Percentiles rank a stretch among this genome's conserved stretches.
Evolutionary conservation across 2,888 invertebrate genomes (phyloP).

Genomic region (Spodoptera exigua): DNA sequence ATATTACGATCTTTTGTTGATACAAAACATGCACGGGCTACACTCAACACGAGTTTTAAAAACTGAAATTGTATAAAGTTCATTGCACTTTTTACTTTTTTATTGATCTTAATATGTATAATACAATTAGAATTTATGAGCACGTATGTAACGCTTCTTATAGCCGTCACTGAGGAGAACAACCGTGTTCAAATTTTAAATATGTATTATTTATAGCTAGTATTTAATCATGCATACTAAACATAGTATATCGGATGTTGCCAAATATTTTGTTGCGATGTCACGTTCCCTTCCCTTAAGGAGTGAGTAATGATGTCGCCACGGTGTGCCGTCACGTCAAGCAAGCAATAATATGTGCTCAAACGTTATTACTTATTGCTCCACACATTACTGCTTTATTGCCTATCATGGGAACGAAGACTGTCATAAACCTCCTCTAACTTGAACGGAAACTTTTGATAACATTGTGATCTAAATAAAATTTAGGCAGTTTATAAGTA

Average conservation of each 20-base stretch:
- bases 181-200: slow-evolving; percentile 12
- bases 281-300: slow-evolving; percentile 29
- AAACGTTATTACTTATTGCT: slow-evolving; percentile 26
- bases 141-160: not conserved
- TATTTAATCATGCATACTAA: slow-evolving; percentile 31
- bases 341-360: slow-evolving; percentile 10
- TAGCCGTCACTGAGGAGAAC: slow-evolving; percentile 10
- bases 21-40: too few species aligned
- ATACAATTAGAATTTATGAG: too few species aligned
- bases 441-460: too few species aligned
- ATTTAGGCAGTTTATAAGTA: too few species aligned
- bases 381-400: slow-evolving; percentile 25
- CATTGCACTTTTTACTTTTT: too few species aligned
- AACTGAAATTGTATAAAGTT: too few species aligned
- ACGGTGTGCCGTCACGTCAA: slow-evolving; percentile 30
- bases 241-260: slow-evolving; percentile 32
- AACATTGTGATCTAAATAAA: too few species aligned
- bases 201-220: slow-evolving; percentile 42
- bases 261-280: slow-evolving; percentile 39
- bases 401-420: slow-evolving; percentile 17
- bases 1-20: too few species aligned
- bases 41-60: too few species aligned
- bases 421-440: not conserved
- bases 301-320: slow-evolving; percentile 3
- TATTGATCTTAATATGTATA: too few species aligned